Base-by-base conservation (phyloP, 92 coral and sea anemone genomes). In the Galaxea fascicularis region DNA sequence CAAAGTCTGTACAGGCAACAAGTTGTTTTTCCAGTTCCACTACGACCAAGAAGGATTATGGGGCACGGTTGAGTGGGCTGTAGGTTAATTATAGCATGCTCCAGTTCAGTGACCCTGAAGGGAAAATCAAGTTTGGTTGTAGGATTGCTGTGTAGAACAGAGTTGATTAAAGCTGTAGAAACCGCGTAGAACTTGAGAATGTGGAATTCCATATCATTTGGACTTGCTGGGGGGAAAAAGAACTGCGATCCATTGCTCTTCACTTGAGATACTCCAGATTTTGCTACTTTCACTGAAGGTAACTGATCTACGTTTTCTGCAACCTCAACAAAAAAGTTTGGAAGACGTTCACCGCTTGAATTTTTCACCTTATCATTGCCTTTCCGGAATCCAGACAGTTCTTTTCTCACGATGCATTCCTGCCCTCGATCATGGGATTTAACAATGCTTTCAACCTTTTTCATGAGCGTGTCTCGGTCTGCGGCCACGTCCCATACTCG, bases 11-110 rank as follows among this genome's bases (percentile, higher is more conserved):
- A 96, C 49, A 96, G 91, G 66, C 99, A 96, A 80, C 99, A 96
- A 8, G 99, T 96, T 22, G 99, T 96, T 79, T 96, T 96, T 44
- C 99, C 99, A 31, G 99, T 96, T 21, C 99, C 99, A 83, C 99
- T 96, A 67, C 99, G 93, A 20, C 99, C 99, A 68, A 96, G 94
- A 41, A 96, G 88, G 67, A 96, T 95, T 20, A 96, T 67, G 46
- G 98, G 85, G 53, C 93, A 51, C 6, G 93, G 90, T 71, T 84
- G 94, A 26, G 62, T 71, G 26, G 95, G 96, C 35, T 77, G 80
- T 75, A 96, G 70, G 85, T 94, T 96, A 66, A 96, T 96, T 67
- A 96, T 92, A 8, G 94, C 93, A 71, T 96, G 98, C 78, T 96
- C 99, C 30, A 93, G 92, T 82, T 96, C 99, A 30, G 99, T 94